phyloP scores from a whole-genome alignment of 1,140 invertebrate genomes.

The Zophobas morio region DNA sequence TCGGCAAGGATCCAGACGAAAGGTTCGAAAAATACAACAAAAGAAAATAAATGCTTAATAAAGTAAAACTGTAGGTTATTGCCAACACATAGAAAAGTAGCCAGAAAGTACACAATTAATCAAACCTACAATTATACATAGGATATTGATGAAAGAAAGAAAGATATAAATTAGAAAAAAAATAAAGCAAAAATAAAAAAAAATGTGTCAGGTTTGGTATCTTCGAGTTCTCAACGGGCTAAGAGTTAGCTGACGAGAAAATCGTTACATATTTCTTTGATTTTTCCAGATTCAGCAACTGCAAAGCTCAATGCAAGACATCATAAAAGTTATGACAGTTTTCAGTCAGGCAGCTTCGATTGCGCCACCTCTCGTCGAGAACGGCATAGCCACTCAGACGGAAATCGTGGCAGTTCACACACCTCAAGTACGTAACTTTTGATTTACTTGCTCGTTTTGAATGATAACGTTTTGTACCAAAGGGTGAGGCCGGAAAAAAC shows the following conservation, averaged over 20 bases:
- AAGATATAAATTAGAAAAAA: too few relatives aligned
- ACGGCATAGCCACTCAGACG: constrained; percentile 80
- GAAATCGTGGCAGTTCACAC: constrained; percentile 84
- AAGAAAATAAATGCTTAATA: too few relatives aligned
- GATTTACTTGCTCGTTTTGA: not conserved
- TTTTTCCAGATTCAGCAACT: constrained; percentile 78
- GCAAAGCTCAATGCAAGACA: constrained; percentile 82
- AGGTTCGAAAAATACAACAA: too few relatives aligned
- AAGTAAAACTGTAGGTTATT: too few relatives aligned
- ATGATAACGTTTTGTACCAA: constrained; percentile 15
- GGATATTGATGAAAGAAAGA: too few relatives aligned
- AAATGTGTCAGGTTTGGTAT: too few relatives aligned
- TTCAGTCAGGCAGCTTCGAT: constrained; percentile 70
- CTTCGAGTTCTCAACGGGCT: not conserved
- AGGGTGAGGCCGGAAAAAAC: constrained; percentile 64
- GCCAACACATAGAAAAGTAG: too few relatives aligned
- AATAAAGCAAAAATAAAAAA: too few relatives aligned
- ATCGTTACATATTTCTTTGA: constrained; percentile 3
- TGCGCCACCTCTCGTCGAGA: constrained; percentile 66
- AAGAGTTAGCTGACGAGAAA: not conserved
- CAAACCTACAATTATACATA: too few relatives aligned
- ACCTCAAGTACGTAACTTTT: constrained; percentile 72
- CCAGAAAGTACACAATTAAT: too few relatives aligned
- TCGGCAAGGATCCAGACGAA: too few relatives aligned
- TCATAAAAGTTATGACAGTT: constrained; percentile 77